Evolutionary conservation across 2,797 vertebrate species (phyloP).

Genomic region (Lerista edwardsae): DNA sequence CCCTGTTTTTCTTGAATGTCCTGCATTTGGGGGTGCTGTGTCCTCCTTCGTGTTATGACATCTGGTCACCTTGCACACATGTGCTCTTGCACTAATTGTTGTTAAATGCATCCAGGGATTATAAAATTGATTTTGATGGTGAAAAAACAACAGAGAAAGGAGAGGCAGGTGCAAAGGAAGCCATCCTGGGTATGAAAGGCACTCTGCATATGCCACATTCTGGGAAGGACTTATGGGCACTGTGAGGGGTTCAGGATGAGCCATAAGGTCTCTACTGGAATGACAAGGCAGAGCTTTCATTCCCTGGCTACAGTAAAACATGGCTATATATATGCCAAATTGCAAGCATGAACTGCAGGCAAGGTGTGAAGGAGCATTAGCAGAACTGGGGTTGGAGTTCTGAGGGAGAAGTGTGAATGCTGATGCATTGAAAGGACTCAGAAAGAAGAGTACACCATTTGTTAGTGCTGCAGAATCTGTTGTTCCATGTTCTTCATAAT

Average conservation of each 20-base stretch:
- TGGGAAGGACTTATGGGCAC: background rate
- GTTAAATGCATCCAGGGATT: too few species aligned
- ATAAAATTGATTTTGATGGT: too few species aligned
- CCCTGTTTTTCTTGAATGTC: too few species aligned
- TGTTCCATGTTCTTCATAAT: background rate
- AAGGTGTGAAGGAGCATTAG: background rate
- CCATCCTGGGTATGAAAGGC: too few species aligned
- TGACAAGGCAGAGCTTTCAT: background rate
- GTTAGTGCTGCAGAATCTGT: background rate
- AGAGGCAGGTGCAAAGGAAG: too few species aligned
- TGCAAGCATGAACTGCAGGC: conserved; percentile 19
- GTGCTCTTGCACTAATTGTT: too few species aligned
- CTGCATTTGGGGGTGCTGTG: too few species aligned
- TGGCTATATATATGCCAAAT: background rate
- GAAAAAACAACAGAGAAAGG: too few species aligned
- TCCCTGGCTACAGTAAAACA: background rate
- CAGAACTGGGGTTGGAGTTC: conserved; percentile 24
- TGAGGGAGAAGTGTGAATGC: conserved; percentile 19
- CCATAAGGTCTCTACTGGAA: background rate
- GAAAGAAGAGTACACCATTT: background rate
- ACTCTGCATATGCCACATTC: too few species aligned
- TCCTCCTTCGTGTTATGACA: too few species aligned
- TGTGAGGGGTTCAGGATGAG: background rate
- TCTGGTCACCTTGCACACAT: too few species aligned
- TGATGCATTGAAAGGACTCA: background rate